Conservation (phyloP, 2,113 vertebrate genomes). For the Ibidorhyncha struthersii region DNA sequence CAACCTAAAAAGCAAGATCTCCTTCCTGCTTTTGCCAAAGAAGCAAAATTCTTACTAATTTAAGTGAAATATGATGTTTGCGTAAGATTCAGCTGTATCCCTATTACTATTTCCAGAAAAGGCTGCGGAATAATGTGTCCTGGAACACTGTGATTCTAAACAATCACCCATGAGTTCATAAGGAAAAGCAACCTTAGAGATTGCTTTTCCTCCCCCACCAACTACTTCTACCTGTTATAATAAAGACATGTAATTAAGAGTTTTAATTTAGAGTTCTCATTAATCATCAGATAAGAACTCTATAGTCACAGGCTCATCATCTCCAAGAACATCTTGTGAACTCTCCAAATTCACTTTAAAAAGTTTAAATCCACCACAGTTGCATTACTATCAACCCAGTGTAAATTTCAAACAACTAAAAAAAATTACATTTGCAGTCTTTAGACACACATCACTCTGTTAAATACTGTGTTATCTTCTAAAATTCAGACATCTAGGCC, state of each 20-base stretch:
- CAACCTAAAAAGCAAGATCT: neutral
- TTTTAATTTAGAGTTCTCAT: conserved; percentile 7
- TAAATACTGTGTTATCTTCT: neutral
- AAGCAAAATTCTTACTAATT: neutral
- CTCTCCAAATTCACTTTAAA: neutral
- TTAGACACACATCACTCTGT: neutral
- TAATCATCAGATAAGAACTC: conserved; percentile 4
- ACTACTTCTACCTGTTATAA: neutral
- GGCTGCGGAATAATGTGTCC: neutral
- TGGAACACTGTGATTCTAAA: neutral
- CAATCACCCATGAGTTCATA: neutral
- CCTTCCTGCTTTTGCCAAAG: neutral
- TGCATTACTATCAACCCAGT: neutral
- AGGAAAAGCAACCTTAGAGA: neutral
- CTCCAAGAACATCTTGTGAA: neutral
- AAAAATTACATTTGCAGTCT: neutral
- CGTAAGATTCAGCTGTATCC: neutral
- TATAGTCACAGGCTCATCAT: neutral
- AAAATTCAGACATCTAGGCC: neutral
- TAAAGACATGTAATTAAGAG: neutral
- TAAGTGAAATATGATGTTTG: neutral
- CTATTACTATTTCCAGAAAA: neutral
- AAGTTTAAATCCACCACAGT: neutral
- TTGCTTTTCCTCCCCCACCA: neutral
- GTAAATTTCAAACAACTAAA: neutral